Percentiles rank a stretch among this genome's conserved stretches.
These are phyloP conservation scores for Phalacrocorax pelagicus DNA, from an alignment of 2,113 vertebrate genomes.

Conservation along the genomic window DNA sequence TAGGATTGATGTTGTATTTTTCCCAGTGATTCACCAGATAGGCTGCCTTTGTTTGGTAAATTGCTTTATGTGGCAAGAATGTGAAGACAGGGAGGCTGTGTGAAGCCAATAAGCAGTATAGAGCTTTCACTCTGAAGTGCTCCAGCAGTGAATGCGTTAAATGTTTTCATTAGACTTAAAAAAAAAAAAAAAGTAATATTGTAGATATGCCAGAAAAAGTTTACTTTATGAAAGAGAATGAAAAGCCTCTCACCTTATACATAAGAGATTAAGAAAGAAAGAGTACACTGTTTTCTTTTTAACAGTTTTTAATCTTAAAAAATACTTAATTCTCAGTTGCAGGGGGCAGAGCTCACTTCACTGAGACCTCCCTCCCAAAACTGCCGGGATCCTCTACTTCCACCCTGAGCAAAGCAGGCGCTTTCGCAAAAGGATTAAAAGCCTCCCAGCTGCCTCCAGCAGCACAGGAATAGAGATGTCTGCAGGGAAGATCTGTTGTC, in stretches of 20 bases:
- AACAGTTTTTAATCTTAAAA: not conserved
- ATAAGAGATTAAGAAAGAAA: not conserved
- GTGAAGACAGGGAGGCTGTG: not conserved
- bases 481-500: not conserved
- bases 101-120: not conserved
- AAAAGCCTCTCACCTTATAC: not conserved
- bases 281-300: not conserved
- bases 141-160: constrained; percentile 38
- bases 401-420: not conserved
- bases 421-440: not conserved
- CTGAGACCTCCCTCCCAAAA: not conserved
- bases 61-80: not conserved
- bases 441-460: not conserved
- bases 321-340: not conserved
- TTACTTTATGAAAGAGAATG: not conserved
- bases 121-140: not conserved
- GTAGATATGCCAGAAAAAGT: not conserved
- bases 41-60: not conserved
- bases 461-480: not conserved
- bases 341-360: not conserved
- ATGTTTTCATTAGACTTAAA: not conserved
- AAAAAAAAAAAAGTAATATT: not conserved
- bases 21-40: not conserved
- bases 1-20: not conserved
- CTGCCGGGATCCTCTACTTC: not conserved